phyloP scores from a whole-genome alignment of 1,140 invertebrate species.

The Polypedilum pembai region DNA sequence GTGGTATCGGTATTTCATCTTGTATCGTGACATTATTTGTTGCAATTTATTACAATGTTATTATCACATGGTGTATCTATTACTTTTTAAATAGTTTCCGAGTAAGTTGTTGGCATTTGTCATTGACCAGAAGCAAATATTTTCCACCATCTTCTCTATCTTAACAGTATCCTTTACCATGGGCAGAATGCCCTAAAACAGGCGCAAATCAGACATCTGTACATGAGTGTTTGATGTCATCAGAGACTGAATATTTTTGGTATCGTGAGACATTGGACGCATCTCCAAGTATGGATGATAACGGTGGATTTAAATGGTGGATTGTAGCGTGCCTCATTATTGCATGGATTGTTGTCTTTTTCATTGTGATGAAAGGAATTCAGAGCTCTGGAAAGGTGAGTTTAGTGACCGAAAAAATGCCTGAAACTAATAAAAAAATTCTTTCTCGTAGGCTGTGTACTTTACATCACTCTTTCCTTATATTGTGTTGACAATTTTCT shows the following conservation, averaged over 20 bases:
- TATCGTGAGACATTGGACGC: slow-evolving; percentile 78
- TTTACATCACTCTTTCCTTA: slow-evolving; percentile 96
- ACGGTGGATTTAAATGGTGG: slow-evolving; percentile 85
- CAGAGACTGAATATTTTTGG: slow-evolving; percentile 85
- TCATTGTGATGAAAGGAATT: slow-evolving; percentile 97
- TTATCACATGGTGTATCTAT: slow-evolving; percentile 97
- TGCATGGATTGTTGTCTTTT: slow-evolving; percentile 92
- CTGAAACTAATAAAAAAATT: background rate
- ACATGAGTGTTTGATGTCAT: slow-evolving; percentile 70
- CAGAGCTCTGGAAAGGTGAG: slow-evolving; percentile 92
- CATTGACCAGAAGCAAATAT: background rate
- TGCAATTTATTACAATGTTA: slow-evolving; percentile 95
- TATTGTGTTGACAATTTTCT: slow-evolving; percentile 89
- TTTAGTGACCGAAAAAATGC: slow-evolving; percentile 20
- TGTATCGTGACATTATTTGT: slow-evolving; percentile 89
- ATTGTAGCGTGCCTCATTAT: slow-evolving; percentile 85
- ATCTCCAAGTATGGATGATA: slow-evolving; percentile 71
- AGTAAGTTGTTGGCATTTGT: slow-evolving; percentile 47
- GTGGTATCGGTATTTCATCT: slow-evolving; percentile 80
- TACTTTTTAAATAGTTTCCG: slow-evolving; percentile 86
- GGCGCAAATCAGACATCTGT: slow-evolving; percentile 57
- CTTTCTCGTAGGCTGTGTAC: slow-evolving; percentile 74
- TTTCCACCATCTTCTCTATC: slow-evolving; percentile 33
- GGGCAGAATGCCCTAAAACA: slow-evolving; percentile 68
- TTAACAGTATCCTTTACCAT: slow-evolving; percentile 71